Evolutionary conservation across 2,113 vertebrate genomes (phyloP).

Genomic region (Tonatia bakeri): DNA sequence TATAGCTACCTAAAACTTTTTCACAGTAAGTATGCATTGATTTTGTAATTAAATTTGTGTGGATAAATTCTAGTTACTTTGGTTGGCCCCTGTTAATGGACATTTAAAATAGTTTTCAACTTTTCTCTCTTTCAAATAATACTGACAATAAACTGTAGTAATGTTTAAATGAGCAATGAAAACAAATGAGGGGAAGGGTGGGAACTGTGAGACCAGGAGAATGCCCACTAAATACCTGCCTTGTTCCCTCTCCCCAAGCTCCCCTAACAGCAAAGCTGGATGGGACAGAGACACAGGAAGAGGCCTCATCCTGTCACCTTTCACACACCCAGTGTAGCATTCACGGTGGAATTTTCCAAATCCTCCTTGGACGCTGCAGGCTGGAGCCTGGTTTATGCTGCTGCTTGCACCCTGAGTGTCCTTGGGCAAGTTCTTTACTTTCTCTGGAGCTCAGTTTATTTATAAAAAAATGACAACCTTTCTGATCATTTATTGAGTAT

Average conservation of each 20-base stretch:
- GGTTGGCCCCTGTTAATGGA: not conserved
- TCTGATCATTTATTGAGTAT: not conserved
- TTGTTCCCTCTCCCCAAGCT: not conserved
- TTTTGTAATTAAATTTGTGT: not conserved
- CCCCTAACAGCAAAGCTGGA: not conserved
- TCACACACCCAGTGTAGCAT: not conserved
- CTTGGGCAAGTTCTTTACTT: not conserved
- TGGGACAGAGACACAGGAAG: not conserved
- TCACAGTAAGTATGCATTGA: not conserved
- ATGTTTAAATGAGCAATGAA: not conserved
- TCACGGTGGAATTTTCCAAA: not conserved
- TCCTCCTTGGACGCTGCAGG: not conserved
- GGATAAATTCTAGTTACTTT: slow-evolving; percentile 38
- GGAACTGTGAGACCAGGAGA: not conserved
- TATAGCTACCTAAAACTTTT: not conserved
- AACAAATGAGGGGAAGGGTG: not conserved
- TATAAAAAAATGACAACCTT: not conserved
- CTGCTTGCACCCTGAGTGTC: not conserved
- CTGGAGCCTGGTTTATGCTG: not conserved
- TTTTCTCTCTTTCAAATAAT: slow-evolving; percentile 8
- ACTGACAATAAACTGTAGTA: not conserved
- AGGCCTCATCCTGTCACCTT: not conserved
- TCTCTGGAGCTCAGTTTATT: not conserved
- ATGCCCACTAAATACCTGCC: not conserved
- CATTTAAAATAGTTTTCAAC: not conserved